Evolutionary conservation across 2,797 vertebrate genomes (phyloP).

Genomic region (Cossypha polioptera): DNA sequence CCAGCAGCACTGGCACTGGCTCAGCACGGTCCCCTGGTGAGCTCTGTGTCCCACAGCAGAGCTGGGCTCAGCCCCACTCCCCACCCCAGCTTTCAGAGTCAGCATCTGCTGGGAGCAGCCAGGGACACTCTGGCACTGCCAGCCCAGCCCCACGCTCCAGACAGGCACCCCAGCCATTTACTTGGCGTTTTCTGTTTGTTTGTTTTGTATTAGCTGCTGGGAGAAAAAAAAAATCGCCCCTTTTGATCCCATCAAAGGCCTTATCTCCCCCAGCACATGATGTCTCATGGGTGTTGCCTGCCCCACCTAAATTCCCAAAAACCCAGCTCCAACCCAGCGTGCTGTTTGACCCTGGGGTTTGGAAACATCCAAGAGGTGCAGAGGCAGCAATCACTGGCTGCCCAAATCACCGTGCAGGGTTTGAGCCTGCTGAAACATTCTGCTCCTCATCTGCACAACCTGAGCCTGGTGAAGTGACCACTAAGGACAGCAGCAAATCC

Average conservation of each 20-base stretch:
- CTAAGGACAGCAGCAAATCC: not conserved
- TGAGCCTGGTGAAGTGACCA: accelerated
- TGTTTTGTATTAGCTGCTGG: not conserved
- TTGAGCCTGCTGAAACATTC: not conserved
- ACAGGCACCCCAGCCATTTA: not conserved
- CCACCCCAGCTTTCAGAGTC: not conserved
- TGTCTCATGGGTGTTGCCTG: not conserved
- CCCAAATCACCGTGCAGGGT: accelerated
- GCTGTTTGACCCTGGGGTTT: accelerated
- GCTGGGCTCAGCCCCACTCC: not conserved
- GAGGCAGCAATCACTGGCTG: accelerated
- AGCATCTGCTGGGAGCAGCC: not conserved
- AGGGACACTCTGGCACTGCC: not conserved
- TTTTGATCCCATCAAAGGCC: not conserved
- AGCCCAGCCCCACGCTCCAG: not conserved
- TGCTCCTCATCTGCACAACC: not conserved
- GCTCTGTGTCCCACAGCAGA: accelerated
- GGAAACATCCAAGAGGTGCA: not conserved
- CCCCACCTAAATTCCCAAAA: not conserved
- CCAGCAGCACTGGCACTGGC: accelerated
- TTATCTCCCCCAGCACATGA: not conserved
- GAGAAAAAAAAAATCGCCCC: not conserved
- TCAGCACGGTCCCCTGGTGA: accelerated
- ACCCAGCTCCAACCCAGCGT: not conserved
- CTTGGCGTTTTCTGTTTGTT: not conserved